A percentile compares a stretch with the other conserved stretches of the same genome.
Evolutionary conservation across 2,113 vertebrate species (phyloP).

Genomic region (Emydocephalus ijimae): DNA sequence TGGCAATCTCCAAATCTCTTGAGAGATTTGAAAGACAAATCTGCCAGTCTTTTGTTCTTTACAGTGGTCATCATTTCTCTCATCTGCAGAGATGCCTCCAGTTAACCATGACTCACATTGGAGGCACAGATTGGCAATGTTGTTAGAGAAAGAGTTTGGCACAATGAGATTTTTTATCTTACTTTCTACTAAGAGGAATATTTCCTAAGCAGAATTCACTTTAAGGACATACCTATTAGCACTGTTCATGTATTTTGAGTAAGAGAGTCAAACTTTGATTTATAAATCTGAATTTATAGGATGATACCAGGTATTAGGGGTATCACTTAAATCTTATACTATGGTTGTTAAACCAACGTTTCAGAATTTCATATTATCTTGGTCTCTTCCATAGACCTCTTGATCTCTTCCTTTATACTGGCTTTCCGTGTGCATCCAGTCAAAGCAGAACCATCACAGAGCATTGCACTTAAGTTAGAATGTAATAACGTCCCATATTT

Average conservation of each 20-base stretch:
- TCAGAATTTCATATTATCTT: background rate
- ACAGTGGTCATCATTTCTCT: background rate
- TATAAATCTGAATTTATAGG: background rate
- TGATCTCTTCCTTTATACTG: background rate
- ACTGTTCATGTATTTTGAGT: background rate
- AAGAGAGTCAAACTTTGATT: background rate
- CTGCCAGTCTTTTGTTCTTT: background rate
- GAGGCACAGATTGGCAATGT: background rate
- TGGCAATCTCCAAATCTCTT: background rate
- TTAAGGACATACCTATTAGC: background rate
- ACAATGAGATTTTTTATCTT: background rate
- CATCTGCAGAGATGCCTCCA: background rate
- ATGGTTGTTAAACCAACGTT: background rate
- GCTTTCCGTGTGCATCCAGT: background rate
- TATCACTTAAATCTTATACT: background rate
- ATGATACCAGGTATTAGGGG: background rate
- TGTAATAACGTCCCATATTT: background rate
- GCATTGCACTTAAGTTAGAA: background rate
- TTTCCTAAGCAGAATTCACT: background rate
- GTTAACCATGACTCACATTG: background rate
- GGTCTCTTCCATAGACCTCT: background rate
- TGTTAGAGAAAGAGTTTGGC: background rate
- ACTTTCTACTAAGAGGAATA: background rate
- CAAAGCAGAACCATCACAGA: background rate
- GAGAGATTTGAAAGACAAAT: background rate